Evolutionary conservation across 2,113 vertebrate genomes (phyloP), one percentile per base, ranked within the genome.

Genomic region (Misgurnus mizolepis): DNA sequence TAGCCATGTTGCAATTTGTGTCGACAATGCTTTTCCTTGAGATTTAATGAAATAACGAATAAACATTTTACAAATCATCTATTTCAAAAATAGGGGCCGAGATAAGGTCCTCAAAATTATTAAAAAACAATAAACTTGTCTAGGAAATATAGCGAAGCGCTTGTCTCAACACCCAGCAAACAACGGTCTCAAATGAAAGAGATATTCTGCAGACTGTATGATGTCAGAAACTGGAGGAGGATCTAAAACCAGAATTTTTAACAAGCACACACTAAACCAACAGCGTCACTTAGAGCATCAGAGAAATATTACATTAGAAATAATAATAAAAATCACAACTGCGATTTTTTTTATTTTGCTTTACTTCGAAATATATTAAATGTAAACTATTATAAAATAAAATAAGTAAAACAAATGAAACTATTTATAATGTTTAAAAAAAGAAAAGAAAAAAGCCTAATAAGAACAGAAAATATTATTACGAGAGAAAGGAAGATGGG

Each of bases 241-340:
- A 61, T 69, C 60, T 66, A 67, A 47, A 73, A 72, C 0, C 1
- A 39, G 9, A 0, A 10, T 50, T 60, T 41, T 40, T 73, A 82
- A 0, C 56, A 8, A 6, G 0, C 40, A 79, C 55, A 82, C 86
- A 90, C 86, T 94, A 91, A 93, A 88, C 27, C 93, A 91, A 96
- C 94, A 96, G 95, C 95, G 95, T 91, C 95, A 90, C 95, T 86
- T 79, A 89, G 90, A 94, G 96, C 94, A 89, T 89, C 92, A 86
- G 4, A 49, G 4, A 72, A 90, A 89, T 84, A 91, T 6, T 79
- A 91, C 93, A 95, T 88, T 95, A 93, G 27, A n/a, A 55, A 15
- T 14, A 34, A 18, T 34, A 34, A 34, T 34, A 34, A 34, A 34
- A 34, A 22, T 22, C 22, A 22, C 22, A 34, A 34, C 1, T 34